phyloP scores from a whole-genome alignment of 2,888 invertebrate genomes.

The Yponomeuta sedellus region DNA sequence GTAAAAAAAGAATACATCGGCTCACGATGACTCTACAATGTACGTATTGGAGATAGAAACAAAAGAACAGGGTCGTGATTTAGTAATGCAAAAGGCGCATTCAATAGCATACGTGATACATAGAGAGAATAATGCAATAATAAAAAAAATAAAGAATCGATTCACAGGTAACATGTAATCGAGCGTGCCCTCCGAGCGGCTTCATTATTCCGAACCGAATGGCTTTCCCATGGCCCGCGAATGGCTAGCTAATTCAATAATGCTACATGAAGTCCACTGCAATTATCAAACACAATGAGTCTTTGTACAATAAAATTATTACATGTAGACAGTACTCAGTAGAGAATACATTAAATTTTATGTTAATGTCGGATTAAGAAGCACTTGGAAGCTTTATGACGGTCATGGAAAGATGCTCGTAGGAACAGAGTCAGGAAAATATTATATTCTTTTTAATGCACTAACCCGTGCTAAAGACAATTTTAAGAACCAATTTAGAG shows the following conservation, averaged over 20 bases:
- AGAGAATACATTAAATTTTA: conserved; percentile 22
- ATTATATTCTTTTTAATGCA: no score
- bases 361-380: background rate
- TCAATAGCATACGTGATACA: conserved; percentile 10
- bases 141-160: conserved; percentile 9
- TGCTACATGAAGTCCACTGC: conserved; percentile 30
- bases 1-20: background rate
- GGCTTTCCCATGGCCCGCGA: conserved; percentile 23
- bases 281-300: conserved; percentile 41
- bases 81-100: conserved; percentile 1
- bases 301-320: conserved; percentile 46
- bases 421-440: background rate
- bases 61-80: background rate
- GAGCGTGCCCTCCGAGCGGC: conserved; percentile 32
- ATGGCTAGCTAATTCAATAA: conserved; percentile 31
- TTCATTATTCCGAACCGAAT: conserved; percentile 36
- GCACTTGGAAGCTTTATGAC: background rate
- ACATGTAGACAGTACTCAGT: conserved; percentile 39
- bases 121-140: conserved; percentile 15
- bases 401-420: background rate
- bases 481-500: no score
- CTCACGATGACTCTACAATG: conserved; percentile 1
- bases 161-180: conserved; percentile 9
- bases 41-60: background rate
- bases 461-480: no score